Conservation (phyloP, 2,888 invertebrate species). For the Chironomus tentans region DNA sequence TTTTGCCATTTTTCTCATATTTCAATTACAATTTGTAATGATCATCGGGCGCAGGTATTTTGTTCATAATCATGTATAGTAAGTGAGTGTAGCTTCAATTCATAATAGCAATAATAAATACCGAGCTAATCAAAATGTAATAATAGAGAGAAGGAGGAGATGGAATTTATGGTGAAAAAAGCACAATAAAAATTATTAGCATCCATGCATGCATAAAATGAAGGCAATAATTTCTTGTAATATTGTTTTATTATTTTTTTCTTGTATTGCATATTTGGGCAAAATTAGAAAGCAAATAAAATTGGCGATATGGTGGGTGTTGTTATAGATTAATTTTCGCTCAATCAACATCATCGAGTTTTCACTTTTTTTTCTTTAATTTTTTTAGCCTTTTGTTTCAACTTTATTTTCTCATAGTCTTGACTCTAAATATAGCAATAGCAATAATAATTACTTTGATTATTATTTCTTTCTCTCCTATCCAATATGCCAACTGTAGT, state of each 20-base stretch:
- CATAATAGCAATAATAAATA: no score
- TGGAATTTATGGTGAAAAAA: neutral
- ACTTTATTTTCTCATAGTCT: neutral
- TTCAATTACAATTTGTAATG: no score
- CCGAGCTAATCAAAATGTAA: neutral
- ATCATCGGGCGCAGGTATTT: no score
- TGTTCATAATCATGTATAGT: no score
- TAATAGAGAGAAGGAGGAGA: neutral
- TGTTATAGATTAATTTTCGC: slow-evolving; percentile 7
- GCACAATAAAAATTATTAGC: neutral
- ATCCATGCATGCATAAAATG: neutral
- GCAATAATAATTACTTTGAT: neutral
- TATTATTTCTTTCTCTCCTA: no score
- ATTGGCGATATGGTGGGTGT: neutral
- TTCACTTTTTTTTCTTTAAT: slow-evolving; percentile 12
- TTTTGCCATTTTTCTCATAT: no score
- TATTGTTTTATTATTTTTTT: neutral
- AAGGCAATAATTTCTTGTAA: neutral
- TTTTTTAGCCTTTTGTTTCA: neutral
- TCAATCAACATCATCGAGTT: slow-evolving; percentile 2
- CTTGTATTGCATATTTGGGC: neutral
- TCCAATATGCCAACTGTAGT: no score
- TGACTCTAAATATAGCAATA: neutral
- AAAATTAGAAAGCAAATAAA: slow-evolving; percentile 19
- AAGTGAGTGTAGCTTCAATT: no score